Percentiles rank a stretch among this genome's conserved stretches.
These are phyloP conservation scores for Borostomias antarcticus DNA, from an alignment of 2,797 vertebrate species.

Conservation along the genomic window DNA sequence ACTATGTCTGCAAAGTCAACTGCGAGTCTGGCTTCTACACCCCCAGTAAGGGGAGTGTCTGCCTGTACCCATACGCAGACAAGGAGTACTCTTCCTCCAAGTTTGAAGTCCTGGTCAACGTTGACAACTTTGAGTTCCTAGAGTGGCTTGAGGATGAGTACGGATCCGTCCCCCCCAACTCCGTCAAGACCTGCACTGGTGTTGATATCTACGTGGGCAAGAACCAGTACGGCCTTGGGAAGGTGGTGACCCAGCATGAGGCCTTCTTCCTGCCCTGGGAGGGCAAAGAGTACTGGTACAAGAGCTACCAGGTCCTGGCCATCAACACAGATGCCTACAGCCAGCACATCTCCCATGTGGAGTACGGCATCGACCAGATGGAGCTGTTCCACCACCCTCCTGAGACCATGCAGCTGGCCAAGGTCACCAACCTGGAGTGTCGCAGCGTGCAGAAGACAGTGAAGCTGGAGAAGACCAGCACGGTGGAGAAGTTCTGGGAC, in stretches of 20 bases:
- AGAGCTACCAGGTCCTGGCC: slow-evolving; percentile 71
- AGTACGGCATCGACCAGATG: slow-evolving; percentile 66
- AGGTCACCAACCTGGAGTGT: slow-evolving; percentile 72
- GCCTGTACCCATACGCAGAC: slow-evolving; percentile 72
- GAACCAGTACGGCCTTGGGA: slow-evolving; percentile 79
- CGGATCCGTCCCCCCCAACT: slow-evolving; percentile 62
- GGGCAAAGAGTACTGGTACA: slow-evolving; percentile 80
- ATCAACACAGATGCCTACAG: slow-evolving; percentile 69
- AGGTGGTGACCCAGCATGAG: slow-evolving; percentile 69
- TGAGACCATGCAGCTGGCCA: slow-evolving; percentile 66
- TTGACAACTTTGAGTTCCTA: slow-evolving; percentile 76
- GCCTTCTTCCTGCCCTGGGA: slow-evolving; percentile 79
- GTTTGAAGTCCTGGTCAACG: slow-evolving; percentile 75
- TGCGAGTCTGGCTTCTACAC: slow-evolving; percentile 77
- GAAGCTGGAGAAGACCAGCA: slow-evolving; percentile 66
- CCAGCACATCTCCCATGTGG: slow-evolving; percentile 72
- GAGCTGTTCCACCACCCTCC: slow-evolving; percentile 71
- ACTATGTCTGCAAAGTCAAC: slow-evolving; percentile 78
- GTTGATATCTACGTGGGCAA: slow-evolving; percentile 73
- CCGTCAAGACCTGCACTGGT: slow-evolving; percentile 67
- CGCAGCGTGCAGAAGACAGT: slow-evolving; percentile 65
- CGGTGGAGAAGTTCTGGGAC: slow-evolving; percentile 67
- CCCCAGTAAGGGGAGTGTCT: slow-evolving; percentile 62
- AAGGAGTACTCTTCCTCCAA: slow-evolving; percentile 60
- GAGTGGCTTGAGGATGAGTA: slow-evolving; percentile 72